Conservation (phyloP, 2,113 vertebrate genomes). For the Myrmophylax atrothorax region DNA sequence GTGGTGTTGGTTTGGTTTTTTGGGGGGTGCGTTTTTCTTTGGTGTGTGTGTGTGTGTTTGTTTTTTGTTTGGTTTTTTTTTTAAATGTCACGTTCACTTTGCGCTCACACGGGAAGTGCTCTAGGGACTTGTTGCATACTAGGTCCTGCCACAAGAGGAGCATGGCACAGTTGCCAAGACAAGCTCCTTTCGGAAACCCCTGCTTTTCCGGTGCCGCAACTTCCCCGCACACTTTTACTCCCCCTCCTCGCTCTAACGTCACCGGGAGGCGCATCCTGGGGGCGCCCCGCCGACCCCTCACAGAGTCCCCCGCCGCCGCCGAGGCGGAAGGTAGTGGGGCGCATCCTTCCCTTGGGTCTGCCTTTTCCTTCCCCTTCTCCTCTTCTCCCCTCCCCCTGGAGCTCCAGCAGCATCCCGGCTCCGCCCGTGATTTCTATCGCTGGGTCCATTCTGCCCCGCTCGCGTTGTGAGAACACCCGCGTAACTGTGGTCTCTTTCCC, state of each 20-base stretch:
- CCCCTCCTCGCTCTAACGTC: not conserved
- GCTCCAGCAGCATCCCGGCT: not conserved
- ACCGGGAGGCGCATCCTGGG: not conserved
- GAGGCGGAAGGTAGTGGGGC: not conserved
- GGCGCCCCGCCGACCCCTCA: not conserved
- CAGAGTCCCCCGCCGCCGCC: not conserved
- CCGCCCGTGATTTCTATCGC: not conserved
- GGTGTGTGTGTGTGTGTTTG: not conserved
- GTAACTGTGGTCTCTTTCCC: not conserved
- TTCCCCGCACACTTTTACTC: constrained; percentile 49
- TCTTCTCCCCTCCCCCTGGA: no score
- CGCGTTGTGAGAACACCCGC: not conserved
- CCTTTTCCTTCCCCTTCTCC: not conserved
- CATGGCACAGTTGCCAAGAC: constrained; percentile 48
- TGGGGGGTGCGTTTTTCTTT: not conserved
- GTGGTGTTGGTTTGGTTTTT: not conserved
- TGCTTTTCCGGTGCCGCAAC: not conserved
- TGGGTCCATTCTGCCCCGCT: no score
- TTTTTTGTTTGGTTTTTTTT: not conserved
- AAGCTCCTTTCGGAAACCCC: constrained; percentile 37
- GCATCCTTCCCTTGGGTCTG: not conserved
- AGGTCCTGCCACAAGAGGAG: constrained; percentile 70
- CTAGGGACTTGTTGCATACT: constrained; percentile 89
- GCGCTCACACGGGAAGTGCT: constrained; percentile 73
- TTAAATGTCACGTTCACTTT: constrained; percentile 51